Conservation (phyloP, 2,113 vertebrate genomes). For the Phalacrocorax aristotelis region DNA sequence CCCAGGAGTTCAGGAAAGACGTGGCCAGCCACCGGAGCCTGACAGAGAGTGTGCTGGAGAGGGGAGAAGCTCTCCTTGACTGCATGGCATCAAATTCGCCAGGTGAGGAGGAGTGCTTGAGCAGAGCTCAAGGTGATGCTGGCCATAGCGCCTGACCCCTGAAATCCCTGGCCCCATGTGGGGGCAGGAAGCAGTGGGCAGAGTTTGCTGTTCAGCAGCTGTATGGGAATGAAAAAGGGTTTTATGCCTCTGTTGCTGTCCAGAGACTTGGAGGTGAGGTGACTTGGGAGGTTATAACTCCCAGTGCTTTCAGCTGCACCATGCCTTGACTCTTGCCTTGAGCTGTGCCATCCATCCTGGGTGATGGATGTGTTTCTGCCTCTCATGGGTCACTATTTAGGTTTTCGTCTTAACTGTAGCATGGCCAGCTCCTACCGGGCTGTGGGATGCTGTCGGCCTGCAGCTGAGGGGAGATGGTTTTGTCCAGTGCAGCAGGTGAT, state of each 20-base stretch:
- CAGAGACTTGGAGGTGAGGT: not conserved
- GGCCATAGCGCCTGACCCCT: rapidly evolving
- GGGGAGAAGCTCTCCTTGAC: slow-evolving; percentile 83
- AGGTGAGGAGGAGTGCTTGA: slow-evolving; percentile 66
- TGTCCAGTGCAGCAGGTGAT: not conserved
- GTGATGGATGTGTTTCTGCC: not conserved
- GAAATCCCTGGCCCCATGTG: not conserved
- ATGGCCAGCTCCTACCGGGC: not conserved
- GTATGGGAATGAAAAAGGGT: no score
- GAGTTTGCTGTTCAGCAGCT: not conserved
- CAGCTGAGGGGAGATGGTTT: not conserved
- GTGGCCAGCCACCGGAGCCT: slow-evolving; percentile 79
- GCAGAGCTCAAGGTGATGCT: not conserved
- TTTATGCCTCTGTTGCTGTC: not conserved
- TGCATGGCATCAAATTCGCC: slow-evolving; percentile 82
- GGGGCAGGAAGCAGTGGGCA: not conserved
- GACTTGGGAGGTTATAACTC: not conserved
- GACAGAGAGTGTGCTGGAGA: slow-evolving; percentile 79
- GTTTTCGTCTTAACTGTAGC: not conserved
- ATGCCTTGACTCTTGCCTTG: not conserved
- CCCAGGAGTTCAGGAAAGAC: slow-evolving; percentile 85
- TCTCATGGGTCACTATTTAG: not conserved
- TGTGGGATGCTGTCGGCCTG: not conserved
- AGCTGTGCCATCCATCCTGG: rapidly evolving
- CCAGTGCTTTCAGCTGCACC: rapidly evolving